Conservation (phyloP, 1,140 invertebrate species). For the Zaprionus lachaisei region DNA sequence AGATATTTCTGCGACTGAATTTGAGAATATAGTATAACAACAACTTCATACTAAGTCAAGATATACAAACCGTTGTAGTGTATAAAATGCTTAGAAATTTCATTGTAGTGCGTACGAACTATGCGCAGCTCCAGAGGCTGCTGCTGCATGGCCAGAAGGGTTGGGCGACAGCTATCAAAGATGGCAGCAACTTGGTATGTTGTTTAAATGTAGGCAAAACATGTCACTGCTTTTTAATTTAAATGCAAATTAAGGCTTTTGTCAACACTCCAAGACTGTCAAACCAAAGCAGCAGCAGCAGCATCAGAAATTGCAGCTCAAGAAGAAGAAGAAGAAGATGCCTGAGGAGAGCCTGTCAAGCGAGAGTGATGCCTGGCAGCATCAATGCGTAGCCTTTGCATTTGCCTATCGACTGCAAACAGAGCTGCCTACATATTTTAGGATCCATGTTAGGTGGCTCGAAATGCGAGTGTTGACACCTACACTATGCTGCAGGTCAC, state of each 20-base stretch:
- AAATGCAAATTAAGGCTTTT: slow-evolving; percentile 84
- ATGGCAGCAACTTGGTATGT: slow-evolving; percentile 39
- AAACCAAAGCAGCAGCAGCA: slow-evolving; percentile 43
- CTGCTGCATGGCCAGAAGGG: slow-evolving; percentile 30
- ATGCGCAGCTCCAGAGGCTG: slow-evolving; percentile 42
- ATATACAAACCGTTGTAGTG: neutral
- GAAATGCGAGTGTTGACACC: slow-evolving; percentile 89
- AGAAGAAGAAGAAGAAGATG: slow-evolving; percentile 26
- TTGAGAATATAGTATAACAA: no score
- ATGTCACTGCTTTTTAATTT: slow-evolving; percentile 84
- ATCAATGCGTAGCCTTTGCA: slow-evolving; percentile 6
- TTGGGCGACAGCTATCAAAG: neutral
- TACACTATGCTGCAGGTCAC: slow-evolving; percentile 85
- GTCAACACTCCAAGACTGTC: slow-evolving; percentile 70
- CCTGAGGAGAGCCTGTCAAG: slow-evolving; percentile 19
- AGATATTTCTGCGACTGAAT: neutral
- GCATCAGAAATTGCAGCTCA: neutral
- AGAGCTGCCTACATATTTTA: slow-evolving; percentile 45
- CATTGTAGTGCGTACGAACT: slow-evolving; percentile 55
- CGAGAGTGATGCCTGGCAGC: slow-evolving; percentile 31
- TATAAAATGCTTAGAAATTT: slow-evolving; percentile 27
- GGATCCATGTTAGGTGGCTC: slow-evolving; percentile 88
- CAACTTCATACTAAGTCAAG: neutral
- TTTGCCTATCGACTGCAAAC: slow-evolving; percentile 56
- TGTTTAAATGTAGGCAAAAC: slow-evolving; percentile 81